phyloP scores from a whole-genome alignment of 2,113 vertebrate genomes.

The Azemiops feae region DNA sequence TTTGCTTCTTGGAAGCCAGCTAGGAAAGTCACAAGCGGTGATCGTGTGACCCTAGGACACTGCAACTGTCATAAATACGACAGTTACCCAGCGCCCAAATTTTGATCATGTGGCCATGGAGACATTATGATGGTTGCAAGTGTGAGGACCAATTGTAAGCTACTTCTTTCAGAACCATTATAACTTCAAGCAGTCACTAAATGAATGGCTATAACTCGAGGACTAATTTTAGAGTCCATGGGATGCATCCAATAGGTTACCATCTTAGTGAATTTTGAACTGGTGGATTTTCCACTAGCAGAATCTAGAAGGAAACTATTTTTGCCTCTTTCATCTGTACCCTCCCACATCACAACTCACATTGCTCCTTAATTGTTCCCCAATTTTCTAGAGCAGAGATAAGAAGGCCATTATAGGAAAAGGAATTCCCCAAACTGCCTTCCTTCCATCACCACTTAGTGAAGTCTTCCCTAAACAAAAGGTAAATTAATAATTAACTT shows the following conservation, averaged over 20 bases:
- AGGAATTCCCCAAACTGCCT: not conserved
- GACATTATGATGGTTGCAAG: not conserved
- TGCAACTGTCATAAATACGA: not conserved
- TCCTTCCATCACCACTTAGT: not conserved
- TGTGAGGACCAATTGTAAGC: not conserved
- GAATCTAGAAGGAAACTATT: not conserved
- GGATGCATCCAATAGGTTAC: not conserved
- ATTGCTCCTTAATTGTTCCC: not conserved
- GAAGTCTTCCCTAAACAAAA: not conserved
- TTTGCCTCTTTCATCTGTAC: not conserved
- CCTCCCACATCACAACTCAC: not conserved
- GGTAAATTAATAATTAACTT: not conserved
- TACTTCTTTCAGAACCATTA: not conserved
- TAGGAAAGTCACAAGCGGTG: not conserved
- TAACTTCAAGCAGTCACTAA: not conserved
- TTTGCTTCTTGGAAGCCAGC: not conserved
- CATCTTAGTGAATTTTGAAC: not conserved
- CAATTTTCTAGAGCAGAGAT: not conserved
- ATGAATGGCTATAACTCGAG: not conserved
- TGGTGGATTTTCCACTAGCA: not conserved
- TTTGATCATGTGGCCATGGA: not conserved
- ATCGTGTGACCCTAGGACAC: not conserved
- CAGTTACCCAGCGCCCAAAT: not conserved
- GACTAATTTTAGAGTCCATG: not conserved
- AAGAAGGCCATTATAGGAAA: not conserved